Evolutionary conservation across 2,888 invertebrate species (phyloP), one percentile per base, ranked within the genome.

Genomic region (Entomobrya multifasciata): DNA sequence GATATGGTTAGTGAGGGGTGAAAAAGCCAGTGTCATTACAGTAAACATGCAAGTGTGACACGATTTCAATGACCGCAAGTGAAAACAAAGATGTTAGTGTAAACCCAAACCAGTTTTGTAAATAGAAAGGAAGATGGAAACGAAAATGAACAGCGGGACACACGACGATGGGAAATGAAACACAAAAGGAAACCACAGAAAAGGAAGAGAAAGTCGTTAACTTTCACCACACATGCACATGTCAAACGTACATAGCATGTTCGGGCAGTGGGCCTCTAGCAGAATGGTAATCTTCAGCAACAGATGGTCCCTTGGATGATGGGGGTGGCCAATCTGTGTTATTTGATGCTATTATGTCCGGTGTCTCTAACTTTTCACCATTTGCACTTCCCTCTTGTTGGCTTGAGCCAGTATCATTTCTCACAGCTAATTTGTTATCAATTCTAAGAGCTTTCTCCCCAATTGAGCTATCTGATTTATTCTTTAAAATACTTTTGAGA

Each of bases 401-500:
- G 15, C 27, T 49, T 4, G 78, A 70, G 13, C 10, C 76, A 6
- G 41, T 72, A 55, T 88, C 86, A 25, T 87, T 72, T 49, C 84
- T 74, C 10, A 87, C 49, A 13, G 88, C 85, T 47, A 90, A 70
- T 62, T 88, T 88, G 62, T 88, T 88, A 70, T 90, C 88, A 65
- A 90, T 86, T 30, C 86, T 44, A 22, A 87, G 80, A 25, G 89
- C 88, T 44, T 90, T 88, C 47, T 90, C 90, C 6, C 89, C 90
- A 25, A 91, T 81, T 13, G 90, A 89, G 87, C 90, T 91, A 49
- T 91, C 91, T 25, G 91, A 91, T 81, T 91, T 91, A 70, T 91
- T 91, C 70, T 91, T 91, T 20, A 91, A 83, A 72, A 91, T 91
- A 74, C 91, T 91, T 81, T 91, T 91, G 67, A 91, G 87, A 87